Evolutionary conservation across 2,888 invertebrate species (phyloP), one percentile per base, ranked within the genome.

Genomic region (Tridacna gigas): DNA sequence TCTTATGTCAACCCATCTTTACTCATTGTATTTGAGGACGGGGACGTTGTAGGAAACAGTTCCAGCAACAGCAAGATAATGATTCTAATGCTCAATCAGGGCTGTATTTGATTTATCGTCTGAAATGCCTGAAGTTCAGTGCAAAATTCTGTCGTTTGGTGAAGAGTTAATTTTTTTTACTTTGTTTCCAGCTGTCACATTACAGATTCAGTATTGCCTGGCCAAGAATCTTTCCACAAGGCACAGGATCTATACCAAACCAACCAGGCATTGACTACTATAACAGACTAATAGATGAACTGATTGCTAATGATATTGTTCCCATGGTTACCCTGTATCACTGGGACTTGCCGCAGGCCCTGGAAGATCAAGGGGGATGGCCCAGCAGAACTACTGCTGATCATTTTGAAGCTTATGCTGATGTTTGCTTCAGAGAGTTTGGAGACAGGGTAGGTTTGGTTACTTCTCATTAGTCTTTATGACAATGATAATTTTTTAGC

Each of bases 261-360:
- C 77, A 97, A 48, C 97, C 97, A 92, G 95, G 96, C 51, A 95
- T 98, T 18, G 95, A 96, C 82, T 97, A 97, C 94, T 98, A 98
- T 93, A 96, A 96, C 91, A 96, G 96, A 87, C 94, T 98, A 73
- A 97, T 98, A 77, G 95, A 97, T 90, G 97, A 96, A 89, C 95
- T 97, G 11, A 85, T 97, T 7, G 95, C 94, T 0, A 95, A 95
- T 73, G 95, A 95, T 22, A 96, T 97, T 80, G 93, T 95, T 75
- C 97, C 97, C 13, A 91, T 95, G 89, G 93, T 96, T 22, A 96
- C 96, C 95, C 96, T 94, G 95, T 96, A 91, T 79, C 94, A 93
- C 88, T 93, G 92, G 92, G 95, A 95, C 88, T 91, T 95, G 67
- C 95, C 95, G 0, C 93, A 94, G 63, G 86, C 90, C 28, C 90